These are phyloP conservation scores for Dendrolimus pini DNA, from an alignment of 2,888 invertebrate genomes.

Conservation along the genomic window DNA sequence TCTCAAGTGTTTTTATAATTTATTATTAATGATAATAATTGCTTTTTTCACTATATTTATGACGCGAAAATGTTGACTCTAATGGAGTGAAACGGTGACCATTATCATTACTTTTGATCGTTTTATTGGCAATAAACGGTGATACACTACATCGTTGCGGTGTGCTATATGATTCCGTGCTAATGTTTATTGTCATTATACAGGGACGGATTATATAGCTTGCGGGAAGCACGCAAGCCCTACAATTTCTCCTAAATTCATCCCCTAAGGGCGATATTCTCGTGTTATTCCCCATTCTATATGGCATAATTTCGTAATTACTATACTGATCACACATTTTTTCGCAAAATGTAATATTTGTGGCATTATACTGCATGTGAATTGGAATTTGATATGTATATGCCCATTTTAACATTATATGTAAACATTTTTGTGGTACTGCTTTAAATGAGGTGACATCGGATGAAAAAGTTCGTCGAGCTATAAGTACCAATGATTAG, in stretches of 20 bases:
- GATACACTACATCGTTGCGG: conserved; percentile 16
- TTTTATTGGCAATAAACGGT: conserved; percentile 3
- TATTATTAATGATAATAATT: no score
- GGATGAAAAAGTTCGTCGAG: no score
- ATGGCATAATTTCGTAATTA: conserved; percentile 64
- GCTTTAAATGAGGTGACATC: no score
- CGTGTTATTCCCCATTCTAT: conserved; percentile 68
- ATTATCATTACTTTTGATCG: neutral
- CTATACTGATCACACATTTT: conserved; percentile 47
- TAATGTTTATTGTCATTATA: conserved; percentile 54
- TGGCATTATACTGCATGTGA: neutral
- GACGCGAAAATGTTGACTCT: no score
- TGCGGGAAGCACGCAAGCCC: conserved; percentile 58
- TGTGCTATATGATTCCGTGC: conserved; percentile 57
- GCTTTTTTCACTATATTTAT: no score
- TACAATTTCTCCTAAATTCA: conserved; percentile 71
- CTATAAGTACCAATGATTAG: no score
- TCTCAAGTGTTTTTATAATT: no score
- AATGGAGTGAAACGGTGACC: no score
- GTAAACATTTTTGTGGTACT: no score
- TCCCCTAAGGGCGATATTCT: conserved; percentile 57
- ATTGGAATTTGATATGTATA: no score
- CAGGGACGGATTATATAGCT: conserved; percentile 50
- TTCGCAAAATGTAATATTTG: conserved; percentile 19
- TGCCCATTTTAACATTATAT: no score